Percentiles rank a stretch among this genome's conserved stretches.
These are phyloP conservation scores for Tinamus guttatus DNA, from an alignment of 2,113 vertebrate genomes.

Conservation along the genomic window DNA sequence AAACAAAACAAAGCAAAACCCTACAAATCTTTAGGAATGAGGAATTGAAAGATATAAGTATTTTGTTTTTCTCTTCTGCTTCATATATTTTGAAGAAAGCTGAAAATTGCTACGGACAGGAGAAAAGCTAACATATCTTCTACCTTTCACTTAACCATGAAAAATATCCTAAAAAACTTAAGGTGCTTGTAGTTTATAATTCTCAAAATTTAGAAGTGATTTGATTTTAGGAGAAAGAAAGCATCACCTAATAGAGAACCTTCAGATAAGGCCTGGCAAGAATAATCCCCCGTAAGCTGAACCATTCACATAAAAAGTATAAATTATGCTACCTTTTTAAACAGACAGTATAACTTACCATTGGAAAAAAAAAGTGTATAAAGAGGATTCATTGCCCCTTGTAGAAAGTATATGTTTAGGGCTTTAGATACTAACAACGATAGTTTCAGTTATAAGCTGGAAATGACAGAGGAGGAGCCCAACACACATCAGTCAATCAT, in stretches of 20 bases:
- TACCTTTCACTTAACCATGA: not conserved
- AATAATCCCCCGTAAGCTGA: not conserved
- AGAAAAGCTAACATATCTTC: not conserved
- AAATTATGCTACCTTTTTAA: not conserved
- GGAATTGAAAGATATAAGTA: not conserved
- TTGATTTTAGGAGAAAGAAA: not conserved
- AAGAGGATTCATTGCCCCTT: not conserved
- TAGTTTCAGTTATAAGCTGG: not conserved
- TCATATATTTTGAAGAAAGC: not conserved
- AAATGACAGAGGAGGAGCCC: not conserved
- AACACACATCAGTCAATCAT: not conserved
- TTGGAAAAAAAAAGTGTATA: not conserved
- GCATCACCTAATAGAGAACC: not conserved
- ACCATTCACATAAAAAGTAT: not conserved
- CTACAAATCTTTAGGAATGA: not conserved
- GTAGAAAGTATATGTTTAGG: not conserved
- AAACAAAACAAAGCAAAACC: not conserved
- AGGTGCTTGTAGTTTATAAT: not conserved
- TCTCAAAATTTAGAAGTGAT: not conserved
- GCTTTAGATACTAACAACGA: conserved; percentile 5
- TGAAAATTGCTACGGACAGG: not conserved
- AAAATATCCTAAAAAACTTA: not conserved
- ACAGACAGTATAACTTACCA: not conserved
- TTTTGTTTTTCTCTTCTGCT: not conserved
- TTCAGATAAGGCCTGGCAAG: not conserved